Conservation (phyloP, 2,797 vertebrate genomes). For the Aselliscus stoliczkanus region DNA sequence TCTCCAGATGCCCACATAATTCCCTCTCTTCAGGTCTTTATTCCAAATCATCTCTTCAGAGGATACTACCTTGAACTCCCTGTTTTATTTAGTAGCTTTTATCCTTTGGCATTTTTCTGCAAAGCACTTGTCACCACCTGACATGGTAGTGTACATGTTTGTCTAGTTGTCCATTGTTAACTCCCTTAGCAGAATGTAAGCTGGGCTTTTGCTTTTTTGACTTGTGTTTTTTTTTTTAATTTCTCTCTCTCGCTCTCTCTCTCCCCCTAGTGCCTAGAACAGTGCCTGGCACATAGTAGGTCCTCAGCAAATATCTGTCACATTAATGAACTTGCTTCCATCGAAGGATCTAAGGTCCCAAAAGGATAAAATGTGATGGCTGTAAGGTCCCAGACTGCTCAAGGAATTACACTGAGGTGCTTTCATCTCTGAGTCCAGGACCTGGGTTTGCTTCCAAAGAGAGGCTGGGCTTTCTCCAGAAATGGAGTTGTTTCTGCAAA, state of each 20-base stretch:
- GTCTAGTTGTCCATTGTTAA: neutral
- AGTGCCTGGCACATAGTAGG: neutral
- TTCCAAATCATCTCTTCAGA: neutral
- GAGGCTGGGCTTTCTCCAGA: neutral
- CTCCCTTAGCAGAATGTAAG: neutral
- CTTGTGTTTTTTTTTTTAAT: neutral
- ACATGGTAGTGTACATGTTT: neutral
- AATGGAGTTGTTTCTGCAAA: neutral
- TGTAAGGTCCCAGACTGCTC: neutral
- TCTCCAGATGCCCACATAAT: neutral
- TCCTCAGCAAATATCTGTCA: neutral
- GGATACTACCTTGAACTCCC: neutral
- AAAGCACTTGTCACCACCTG: neutral
- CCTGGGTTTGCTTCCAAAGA: neutral
- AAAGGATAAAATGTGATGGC: neutral
- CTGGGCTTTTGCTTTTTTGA: neutral
- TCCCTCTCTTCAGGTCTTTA: neutral
- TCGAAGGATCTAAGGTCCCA: neutral
- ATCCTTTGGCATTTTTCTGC: neutral
- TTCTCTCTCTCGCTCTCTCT: neutral
- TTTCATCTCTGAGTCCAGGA: neutral
- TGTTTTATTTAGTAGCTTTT: neutral
- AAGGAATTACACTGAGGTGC: accelerated
- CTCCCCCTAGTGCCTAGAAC: neutral
- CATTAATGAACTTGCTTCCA: neutral